Percentiles rank a stretch among this genome's conserved stretches.
phyloP scores from a whole-genome alignment of 2,797 vertebrate genomes.

The Lithobates pipiens region DNA sequence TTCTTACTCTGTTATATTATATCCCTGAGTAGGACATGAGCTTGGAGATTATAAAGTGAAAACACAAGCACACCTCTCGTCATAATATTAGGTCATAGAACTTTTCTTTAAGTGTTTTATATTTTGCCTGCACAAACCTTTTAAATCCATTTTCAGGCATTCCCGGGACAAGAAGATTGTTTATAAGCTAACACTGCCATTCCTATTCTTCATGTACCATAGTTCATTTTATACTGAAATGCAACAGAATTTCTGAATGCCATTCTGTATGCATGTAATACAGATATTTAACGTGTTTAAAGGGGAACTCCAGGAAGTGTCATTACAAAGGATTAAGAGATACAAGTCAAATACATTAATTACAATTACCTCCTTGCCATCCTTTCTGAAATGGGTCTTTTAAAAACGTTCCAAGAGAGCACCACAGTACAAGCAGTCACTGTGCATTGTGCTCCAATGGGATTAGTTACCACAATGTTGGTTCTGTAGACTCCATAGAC shows the following conservation, averaged over 20 bases:
- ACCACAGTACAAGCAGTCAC: too few relatives aligned
- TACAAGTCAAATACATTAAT: too few relatives aligned
- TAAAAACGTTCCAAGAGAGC: too few relatives aligned
- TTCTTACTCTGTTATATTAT: too few relatives aligned
- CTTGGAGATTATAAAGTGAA: too few relatives aligned
- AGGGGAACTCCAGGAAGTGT: neutral
- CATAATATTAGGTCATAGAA: neutral
- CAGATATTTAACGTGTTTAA: neutral
- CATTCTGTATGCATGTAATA: neutral
- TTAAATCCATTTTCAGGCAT: neutral
- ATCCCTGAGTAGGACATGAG: too few relatives aligned
- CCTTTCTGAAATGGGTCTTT: too few relatives aligned
- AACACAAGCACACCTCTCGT: neutral
- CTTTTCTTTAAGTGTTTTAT: neutral
- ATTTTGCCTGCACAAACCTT: neutral
- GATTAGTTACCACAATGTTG: too few relatives aligned
- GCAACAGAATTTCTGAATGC: neutral
- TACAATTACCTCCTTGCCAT: too few relatives aligned
- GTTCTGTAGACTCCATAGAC: too few relatives aligned
- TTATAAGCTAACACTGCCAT: slow-evolving; percentile 48
- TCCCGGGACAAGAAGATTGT: neutral
- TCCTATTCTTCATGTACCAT: slow-evolving; percentile 19
- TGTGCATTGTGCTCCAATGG: too few relatives aligned
- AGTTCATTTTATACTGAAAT: neutral
- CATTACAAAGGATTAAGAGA: too few relatives aligned